A percentile compares a stretch with the other conserved stretches of the same genome.
Evolutionary conservation across 2,113 vertebrate genomes (phyloP).

Genomic region (Apteryx owenii): DNA sequence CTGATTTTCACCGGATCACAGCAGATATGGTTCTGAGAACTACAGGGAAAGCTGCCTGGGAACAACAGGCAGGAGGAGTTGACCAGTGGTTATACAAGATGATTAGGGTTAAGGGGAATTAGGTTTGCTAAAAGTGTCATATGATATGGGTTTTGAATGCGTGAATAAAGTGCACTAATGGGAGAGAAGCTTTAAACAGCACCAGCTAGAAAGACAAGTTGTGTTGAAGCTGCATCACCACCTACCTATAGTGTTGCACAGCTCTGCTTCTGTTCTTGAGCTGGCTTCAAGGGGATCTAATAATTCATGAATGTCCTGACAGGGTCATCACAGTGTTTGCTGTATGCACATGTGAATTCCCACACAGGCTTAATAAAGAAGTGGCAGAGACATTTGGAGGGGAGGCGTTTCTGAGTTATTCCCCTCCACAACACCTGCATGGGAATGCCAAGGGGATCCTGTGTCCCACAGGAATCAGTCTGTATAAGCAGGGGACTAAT

Average conservation of each 20-base stretch:
- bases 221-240: neutral
- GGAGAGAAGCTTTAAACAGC: neutral
- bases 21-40: neutral
- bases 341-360: neutral
- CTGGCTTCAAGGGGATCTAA: neutral
- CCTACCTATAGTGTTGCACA: neutral
- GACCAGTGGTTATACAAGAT: neutral
- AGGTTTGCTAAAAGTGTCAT: neutral
- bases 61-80: neutral
- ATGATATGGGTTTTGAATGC: neutral
- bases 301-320: accelerated
- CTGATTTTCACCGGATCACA: neutral
- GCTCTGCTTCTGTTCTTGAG: neutral
- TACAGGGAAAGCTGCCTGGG: neutral
- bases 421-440: neutral
- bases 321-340: neutral
- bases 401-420: neutral
- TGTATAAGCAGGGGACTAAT: neutral
- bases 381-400: neutral
- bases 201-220: neutral
- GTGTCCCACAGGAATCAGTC: accelerated
- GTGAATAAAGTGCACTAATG: neutral
- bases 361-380: neutral
- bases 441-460: neutral
- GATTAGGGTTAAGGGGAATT: neutral